A percentile compares a stretch with the other conserved stretches of the same genome.
Conservation (phyloP, 2,797 vertebrate species). For the Psittacula derbiana region DNA sequence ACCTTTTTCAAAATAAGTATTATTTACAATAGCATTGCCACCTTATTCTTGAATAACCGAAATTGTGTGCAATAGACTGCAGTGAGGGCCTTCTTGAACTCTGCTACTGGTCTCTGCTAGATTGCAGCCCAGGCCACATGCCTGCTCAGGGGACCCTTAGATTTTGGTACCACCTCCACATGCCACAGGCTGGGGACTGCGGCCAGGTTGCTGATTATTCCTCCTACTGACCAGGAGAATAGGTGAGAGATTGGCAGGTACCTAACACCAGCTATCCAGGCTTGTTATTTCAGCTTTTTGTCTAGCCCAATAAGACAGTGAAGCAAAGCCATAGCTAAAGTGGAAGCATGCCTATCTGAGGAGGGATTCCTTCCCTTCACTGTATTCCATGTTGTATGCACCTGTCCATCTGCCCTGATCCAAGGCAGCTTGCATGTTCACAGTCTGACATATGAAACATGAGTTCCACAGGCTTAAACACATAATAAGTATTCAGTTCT, state of each 20-base stretch:
- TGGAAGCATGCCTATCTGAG: neutral
- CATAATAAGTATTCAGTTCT: neutral
- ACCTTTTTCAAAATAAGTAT: neutral
- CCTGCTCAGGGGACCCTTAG: neutral
- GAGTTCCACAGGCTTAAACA: neutral
- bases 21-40: neutral
- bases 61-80: neutral
- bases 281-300: neutral
- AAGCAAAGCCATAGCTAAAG: neutral
- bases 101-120: neutral
- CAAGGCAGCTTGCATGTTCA: neutral
- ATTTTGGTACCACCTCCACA: neutral
- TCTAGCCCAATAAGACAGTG: neutral
- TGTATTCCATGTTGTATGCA: neutral
- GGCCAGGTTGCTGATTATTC: neutral
- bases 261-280: neutral
- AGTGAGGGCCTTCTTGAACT: neutral
- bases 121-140: neutral
- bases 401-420: accelerated
- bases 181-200: neutral
- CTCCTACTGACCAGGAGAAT: neutral
- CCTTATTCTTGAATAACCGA: neutral
- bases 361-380: neutral
- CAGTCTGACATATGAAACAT: accelerated
- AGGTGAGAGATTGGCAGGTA: neutral